These are phyloP conservation scores for Callorhinus ursinus DNA, from an alignment of 2,113 vertebrate genomes.

Conservation along the genomic window DNA sequence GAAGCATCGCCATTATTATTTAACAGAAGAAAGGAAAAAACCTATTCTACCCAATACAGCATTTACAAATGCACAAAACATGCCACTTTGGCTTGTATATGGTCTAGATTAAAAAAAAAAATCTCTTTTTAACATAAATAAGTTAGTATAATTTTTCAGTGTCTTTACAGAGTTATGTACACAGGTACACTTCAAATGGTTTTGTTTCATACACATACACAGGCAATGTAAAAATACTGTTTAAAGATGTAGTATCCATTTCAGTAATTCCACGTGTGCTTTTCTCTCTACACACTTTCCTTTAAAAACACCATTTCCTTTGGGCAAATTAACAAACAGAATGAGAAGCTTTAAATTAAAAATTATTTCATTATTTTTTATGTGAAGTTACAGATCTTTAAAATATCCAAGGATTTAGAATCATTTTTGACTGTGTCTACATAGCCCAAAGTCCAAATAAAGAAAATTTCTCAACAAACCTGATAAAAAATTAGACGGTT, in stretches of 20 bases:
- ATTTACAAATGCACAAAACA: slow-evolving; percentile 96
- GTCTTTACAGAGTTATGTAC: slow-evolving; percentile 99
- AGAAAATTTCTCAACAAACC: slow-evolving; percentile 31
- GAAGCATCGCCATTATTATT: slow-evolving; percentile 91
- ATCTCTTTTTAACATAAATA: slow-evolving; percentile 96
- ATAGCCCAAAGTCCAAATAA: slow-evolving; percentile 57
- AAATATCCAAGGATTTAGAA: slow-evolving; percentile 44
- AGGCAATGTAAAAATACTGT: slow-evolving; percentile 91
- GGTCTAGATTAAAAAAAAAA: slow-evolving; percentile 92
- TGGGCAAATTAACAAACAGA: slow-evolving; percentile 69
- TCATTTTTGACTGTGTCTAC: slow-evolving; percentile 61
- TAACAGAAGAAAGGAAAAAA: slow-evolving; percentile 81
- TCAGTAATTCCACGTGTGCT: slow-evolving; percentile 58
- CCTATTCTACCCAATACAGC: slow-evolving; percentile 91
- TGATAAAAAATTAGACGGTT: slow-evolving; percentile 11
- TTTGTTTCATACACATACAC: slow-evolving; percentile 92
- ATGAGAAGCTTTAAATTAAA: slow-evolving; percentile 73
- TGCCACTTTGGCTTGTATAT: slow-evolving; percentile 95
- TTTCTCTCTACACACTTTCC: background rate
- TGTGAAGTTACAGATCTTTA: slow-evolving; percentile 46
- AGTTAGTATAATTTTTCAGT: slow-evolving; percentile 99
- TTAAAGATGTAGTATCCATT: slow-evolving; percentile 89
- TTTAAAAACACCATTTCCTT: slow-evolving; percentile 70
- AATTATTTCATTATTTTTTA: slow-evolving; percentile 73
- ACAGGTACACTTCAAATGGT: slow-evolving; percentile 93